Evolutionary conservation across 2,113 vertebrate species (phyloP).

Genomic region (Daphoenositta chrysoptera): DNA sequence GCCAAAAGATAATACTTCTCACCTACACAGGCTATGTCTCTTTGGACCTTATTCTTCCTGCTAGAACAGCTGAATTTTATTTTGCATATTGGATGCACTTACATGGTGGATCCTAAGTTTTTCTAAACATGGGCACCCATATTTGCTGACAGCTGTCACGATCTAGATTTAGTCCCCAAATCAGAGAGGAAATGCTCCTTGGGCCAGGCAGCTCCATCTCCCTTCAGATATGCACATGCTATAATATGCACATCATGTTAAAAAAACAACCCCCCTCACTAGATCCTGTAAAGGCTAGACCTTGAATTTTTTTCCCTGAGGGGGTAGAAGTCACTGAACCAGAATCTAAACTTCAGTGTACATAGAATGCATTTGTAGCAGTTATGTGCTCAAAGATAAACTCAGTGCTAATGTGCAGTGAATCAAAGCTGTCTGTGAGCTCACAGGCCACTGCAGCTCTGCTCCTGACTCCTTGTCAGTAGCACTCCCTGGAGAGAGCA

Average conservation of each 20-base stretch:
- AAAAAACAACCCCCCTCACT: background rate
- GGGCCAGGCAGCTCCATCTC: background rate
- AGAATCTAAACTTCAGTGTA: background rate
- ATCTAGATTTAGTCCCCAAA: background rate
- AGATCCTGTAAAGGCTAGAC: background rate
- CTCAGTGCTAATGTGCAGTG: background rate
- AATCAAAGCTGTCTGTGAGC: background rate
- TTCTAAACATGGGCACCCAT: background rate
- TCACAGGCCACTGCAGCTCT: background rate
- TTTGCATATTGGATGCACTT: background rate
- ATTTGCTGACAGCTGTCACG: background rate
- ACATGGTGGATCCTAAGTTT: background rate
- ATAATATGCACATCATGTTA: background rate
- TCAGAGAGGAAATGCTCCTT: background rate
- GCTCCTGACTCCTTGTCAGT: background rate
- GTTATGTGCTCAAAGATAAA: background rate
- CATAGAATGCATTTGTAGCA: background rate
- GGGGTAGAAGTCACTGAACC: background rate
- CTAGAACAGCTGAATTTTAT: background rate
- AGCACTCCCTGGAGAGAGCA: background rate
- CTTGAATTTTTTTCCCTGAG: background rate
- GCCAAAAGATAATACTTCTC: background rate
- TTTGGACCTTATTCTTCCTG: background rate
- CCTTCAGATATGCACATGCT: background rate
- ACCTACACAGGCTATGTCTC: background rate